phyloP scores from a whole-genome alignment of 2,797 vertebrate genomes.

The Gallinago stenura region DNA sequence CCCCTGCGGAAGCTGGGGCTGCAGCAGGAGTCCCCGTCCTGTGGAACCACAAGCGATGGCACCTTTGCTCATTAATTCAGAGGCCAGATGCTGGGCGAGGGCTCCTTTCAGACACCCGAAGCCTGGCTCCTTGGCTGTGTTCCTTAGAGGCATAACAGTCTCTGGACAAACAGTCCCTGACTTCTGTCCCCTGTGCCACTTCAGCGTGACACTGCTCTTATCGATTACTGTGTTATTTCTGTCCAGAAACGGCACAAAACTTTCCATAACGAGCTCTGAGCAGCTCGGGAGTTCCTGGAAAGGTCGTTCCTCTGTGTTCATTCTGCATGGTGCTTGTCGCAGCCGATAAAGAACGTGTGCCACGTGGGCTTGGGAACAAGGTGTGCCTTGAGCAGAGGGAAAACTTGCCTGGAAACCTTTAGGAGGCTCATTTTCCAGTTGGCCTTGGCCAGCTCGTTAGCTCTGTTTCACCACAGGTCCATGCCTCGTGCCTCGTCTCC shows the following conservation, averaged over 20 bases:
- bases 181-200: background rate
- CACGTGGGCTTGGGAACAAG: background rate
- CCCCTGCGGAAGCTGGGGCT: background rate
- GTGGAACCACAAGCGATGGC: fast-evolving
- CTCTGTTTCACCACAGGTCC: background rate
- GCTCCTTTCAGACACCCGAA: background rate
- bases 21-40: background rate
- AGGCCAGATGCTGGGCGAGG: background rate
- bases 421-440: background rate
- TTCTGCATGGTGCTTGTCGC: background rate
- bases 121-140: background rate
- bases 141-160: background rate
- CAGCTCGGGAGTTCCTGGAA: background rate
- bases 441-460: background rate
- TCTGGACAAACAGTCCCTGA: background rate
- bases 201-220: background rate
- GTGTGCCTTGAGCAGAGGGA: background rate
- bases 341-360: background rate
- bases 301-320: background rate
- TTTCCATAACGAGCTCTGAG: background rate
- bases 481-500: fast-evolving
- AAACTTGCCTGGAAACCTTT: background rate
- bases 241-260: background rate
- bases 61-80: background rate
- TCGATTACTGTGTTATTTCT: background rate